Base-by-base conservation (phyloP, 2,797 vertebrate species). In the Lophius americanus region DNA sequence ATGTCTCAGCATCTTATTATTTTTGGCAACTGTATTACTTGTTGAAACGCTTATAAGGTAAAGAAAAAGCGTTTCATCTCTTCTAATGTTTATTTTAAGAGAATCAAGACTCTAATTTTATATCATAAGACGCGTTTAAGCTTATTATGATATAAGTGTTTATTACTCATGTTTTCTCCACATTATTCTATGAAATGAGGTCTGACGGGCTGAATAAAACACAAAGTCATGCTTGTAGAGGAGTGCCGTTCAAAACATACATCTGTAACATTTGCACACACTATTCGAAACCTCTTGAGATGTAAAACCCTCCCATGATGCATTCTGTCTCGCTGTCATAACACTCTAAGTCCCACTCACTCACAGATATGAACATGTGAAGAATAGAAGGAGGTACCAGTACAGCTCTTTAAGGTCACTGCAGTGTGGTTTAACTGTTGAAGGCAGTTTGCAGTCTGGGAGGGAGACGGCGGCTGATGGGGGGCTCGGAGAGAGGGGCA, bases 371-470 rank as follows among this genome's bases (percentile, higher is more conserved):
- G 2, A 23, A 23, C 23, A 23, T 23, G 23, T 23, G 23, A 23
- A 23, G 23, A 23, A 23, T 23, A 23, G 23, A 23, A 23, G 23
- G 23, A 23, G 23, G 23, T 23, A 64, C 10, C 38, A 35, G 7
- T 33, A 54, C 68, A 59, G 77, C 36, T 59, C 62, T 51, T 2
- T 74, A 70, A 72, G 70, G 73, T 75, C 69, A 73, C 35, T 67
- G 71, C 75, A 59, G 78, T 32, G 68, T 82, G 78, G 80, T 55
- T 83, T 74, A 78, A 75, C 54, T 41, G 57, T 48, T 53, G 41
- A 69, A 80, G 51, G 60, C 59, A 52, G 41, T 64, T 55, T 4
- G 46, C 63, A 70, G 70, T 42, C 60, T 41, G 54, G 39, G 58
- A 76, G 53, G 58, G 42, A 74, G 75, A 56, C 23, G 73, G 78